phyloP scores from a whole-genome alignment of 2,888 invertebrate species.

The Drosophila incognita region DNA sequence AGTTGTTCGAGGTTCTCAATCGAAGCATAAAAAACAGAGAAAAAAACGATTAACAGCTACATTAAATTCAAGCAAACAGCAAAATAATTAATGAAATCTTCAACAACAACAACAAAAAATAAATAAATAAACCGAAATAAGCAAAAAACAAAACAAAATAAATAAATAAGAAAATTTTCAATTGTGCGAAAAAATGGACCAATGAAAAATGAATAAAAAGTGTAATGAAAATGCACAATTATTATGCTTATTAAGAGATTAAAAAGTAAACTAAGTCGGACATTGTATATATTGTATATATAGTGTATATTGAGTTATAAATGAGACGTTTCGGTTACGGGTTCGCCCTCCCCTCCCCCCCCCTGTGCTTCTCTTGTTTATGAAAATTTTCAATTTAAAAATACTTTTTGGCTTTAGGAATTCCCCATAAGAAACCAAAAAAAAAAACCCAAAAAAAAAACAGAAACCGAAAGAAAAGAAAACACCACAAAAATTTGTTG shows the following conservation, averaged over 20 bases:
- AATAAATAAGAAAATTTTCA: background rate
- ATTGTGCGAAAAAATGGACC: conserved; percentile 4
- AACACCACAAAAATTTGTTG: conserved; percentile 52
- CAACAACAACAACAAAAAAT: conserved; percentile 1
- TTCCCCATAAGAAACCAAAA: conserved; percentile 52
- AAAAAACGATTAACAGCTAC: conserved; percentile 51
- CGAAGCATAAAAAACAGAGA: conserved; percentile 3
- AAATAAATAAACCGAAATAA: background rate
- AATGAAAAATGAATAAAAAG: conserved; percentile 49
- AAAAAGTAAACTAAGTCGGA: conserved; percentile 34
- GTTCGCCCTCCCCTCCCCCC: background rate
- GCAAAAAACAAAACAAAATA: background rate
- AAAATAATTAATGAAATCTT: conserved; percentile 49
- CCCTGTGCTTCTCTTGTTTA: conserved; percentile 36
- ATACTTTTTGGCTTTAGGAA: conserved; percentile 53
- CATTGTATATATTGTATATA: conserved; percentile 12
- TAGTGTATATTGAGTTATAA: conserved; percentile 8
- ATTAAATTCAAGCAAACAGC: conserved; percentile 44
- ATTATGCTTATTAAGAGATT: conserved; percentile 52
- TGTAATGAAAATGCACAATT: conserved; percentile 46
- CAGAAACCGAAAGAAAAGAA: conserved; percentile 23
- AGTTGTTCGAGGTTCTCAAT: conserved; percentile 15
- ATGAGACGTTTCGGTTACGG: conserved; percentile 25
- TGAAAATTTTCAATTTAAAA: conserved; percentile 63
- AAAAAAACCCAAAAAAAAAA: conserved; percentile 14